These are phyloP conservation scores for Columbina picui DNA, from an alignment of 2,113 vertebrate species.

Conservation along the genomic window DNA sequence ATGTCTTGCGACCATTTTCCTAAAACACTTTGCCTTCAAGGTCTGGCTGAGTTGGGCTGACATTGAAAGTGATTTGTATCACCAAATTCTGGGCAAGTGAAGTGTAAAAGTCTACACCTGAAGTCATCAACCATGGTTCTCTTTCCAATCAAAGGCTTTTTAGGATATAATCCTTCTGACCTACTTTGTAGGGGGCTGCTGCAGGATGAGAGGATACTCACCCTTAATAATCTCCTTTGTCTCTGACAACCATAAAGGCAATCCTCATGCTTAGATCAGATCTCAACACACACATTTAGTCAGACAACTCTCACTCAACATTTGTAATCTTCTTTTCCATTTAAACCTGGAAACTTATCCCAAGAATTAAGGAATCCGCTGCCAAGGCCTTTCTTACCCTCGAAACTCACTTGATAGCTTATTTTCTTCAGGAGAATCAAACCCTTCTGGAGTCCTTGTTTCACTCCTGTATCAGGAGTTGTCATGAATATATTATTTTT, in stretches of 20 bases:
- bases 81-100: neutral
- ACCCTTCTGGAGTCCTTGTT: neutral
- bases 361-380: neutral
- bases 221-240: neutral
- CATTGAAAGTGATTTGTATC: neutral
- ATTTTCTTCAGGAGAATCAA: neutral
- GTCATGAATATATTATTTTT: neutral
- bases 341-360: neutral
- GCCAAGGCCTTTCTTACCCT: neutral
- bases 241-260: neutral
- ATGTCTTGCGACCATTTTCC: neutral
- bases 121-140: neutral
- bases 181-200: neutral
- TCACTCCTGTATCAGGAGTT: neutral
- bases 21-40: neutral
- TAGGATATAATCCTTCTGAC: neutral
- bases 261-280: neutral
- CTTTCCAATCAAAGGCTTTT: neutral
- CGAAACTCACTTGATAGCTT: neutral
- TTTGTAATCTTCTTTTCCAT: neutral
- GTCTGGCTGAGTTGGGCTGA: neutral
- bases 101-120: neutral
- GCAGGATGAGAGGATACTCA: neutral
- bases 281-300: neutral
- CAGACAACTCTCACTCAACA: neutral